phyloP scores from a whole-genome alignment of 2,888 invertebrate species.

The Neoscelio sp. region DNA sequence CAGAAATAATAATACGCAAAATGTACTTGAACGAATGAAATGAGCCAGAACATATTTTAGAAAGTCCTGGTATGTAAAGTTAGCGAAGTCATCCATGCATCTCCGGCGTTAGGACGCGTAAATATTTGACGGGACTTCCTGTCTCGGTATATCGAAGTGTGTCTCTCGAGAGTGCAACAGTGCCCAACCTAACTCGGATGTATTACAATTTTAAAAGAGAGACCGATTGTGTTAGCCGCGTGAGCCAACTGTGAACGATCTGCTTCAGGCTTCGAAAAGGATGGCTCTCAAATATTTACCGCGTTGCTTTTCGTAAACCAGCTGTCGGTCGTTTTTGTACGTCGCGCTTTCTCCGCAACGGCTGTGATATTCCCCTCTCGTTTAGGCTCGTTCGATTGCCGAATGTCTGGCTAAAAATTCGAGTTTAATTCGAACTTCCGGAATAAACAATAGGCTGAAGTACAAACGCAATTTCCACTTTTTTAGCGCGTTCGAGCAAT shows the following conservation, averaged over 20 bases:
- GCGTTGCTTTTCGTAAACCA: conserved; percentile 62
- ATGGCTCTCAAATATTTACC: conserved; percentile 67
- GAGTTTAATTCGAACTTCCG: conserved; percentile 61
- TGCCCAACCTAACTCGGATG: conserved; percentile 62
- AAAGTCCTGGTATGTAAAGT: conserved; percentile 39
- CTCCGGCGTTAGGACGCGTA: conserved; percentile 63
- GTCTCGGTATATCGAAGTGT: conserved; percentile 65
- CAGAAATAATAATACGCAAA: conserved; percentile 12
- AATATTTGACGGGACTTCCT: conserved; percentile 66
- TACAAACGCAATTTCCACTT: conserved; percentile 55
- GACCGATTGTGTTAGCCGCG: conserved; percentile 76
- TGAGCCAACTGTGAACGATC: conserved; percentile 76
- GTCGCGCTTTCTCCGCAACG: conserved; percentile 17
- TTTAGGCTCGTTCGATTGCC: conserved; percentile 23
- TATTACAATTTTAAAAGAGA: conserved; percentile 76
- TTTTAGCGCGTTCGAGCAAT: conserved; percentile 40
- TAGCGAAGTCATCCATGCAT: conserved; percentile 54
- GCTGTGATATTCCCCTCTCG: conserved; percentile 14
- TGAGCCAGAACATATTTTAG: conserved; percentile 24
- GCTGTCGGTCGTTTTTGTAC: conserved; percentile 44
- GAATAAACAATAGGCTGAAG: conserved; percentile 58
- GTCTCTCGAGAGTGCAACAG: conserved; percentile 58
- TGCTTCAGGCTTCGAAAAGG: conserved; percentile 66
- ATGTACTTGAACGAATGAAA: conserved; percentile 28
- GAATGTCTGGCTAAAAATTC: conserved; percentile 43